phyloP scores from a whole-genome alignment of 2,797 vertebrate species.

The Hippoglossus hippoglossus region DNA sequence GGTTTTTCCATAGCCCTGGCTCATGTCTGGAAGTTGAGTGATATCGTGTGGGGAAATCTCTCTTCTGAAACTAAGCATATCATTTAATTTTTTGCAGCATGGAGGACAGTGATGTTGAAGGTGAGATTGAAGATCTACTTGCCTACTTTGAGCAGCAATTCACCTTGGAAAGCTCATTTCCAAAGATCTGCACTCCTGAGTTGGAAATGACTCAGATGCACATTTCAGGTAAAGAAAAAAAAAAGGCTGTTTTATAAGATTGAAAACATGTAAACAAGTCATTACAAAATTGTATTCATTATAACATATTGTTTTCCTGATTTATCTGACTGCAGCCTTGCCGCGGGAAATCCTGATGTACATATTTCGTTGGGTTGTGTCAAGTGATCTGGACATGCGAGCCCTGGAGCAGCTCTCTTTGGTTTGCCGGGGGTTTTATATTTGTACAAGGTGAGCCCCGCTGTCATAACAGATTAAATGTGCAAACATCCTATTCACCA shows the following conservation, averaged over 20 bases:
- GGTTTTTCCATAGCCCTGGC: too few relatives aligned
- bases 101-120: slow-evolving; percentile 85
- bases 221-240: slow-evolving; percentile 88
- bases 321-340: slow-evolving; percentile 83
- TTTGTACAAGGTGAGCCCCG: slow-evolving; percentile 92
- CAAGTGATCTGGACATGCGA: slow-evolving; percentile 95
- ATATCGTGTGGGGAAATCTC: not conserved
- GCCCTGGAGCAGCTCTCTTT: slow-evolving; percentile 95
- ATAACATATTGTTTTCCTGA: not conserved
- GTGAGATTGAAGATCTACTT: slow-evolving; percentile 92
- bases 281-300: not conserved
- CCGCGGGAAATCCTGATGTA: slow-evolving; percentile 98
- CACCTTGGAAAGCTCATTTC: slow-evolving; percentile 87
- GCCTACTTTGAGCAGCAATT: slow-evolving; percentile 94
- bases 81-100: slow-evolving; percentile 74
- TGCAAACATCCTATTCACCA: slow-evolving; percentile 2
- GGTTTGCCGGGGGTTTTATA: slow-evolving; percentile 97
- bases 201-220: slow-evolving; percentile 89
- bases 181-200: slow-evolving; percentile 94
- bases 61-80: not conserved
- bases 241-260: not conserved
- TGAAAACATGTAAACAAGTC: not conserved
- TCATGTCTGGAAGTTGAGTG: too few relatives aligned
- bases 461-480: slow-evolving; percentile 10
- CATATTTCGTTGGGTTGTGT: slow-evolving; percentile 99